Evolutionary conservation across 2,888 invertebrate species (phyloP).

Genomic region (Stratiomys singularior): DNA sequence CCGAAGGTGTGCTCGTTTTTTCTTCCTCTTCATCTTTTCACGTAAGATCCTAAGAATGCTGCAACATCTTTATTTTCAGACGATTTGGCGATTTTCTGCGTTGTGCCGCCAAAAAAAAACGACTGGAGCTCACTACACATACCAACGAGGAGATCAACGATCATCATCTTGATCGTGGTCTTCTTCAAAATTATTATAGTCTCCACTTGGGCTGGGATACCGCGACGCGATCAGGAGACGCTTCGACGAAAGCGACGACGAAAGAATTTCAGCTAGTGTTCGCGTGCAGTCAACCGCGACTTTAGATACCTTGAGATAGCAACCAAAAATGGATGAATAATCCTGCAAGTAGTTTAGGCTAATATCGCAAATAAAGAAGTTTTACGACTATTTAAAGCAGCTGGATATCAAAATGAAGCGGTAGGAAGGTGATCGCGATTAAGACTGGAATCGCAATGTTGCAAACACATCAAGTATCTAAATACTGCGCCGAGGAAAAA

Average conservation of each 20-base stretch:
- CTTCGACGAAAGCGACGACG: neutral
- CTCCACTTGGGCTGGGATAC: neutral
- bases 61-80: conserved; percentile 34
- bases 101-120: neutral
- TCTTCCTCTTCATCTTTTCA: neutral
- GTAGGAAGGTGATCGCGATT: conserved; percentile 4
- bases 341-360: neutral
- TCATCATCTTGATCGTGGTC: neutral
- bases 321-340: neutral
- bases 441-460: neutral
- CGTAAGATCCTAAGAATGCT: neutral
- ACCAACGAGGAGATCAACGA: conserved; percentile 1
- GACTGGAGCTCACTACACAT: neutral
- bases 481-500: neutral
- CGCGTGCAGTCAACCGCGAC: conserved; percentile 25
- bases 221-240: neutral
- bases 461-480: neutral
- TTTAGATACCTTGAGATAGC: neutral
- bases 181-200: conserved; percentile 2
- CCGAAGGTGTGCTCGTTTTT: neutral
- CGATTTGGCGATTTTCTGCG: conserved; percentile 20
- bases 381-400: conserved; percentile 37
- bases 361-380: conserved; percentile 20
- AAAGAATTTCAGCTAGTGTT: conserved; percentile 10
- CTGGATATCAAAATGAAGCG: neutral